Base-by-base conservation (phyloP, 2,888 invertebrate species). In the Caenorhabditis macrosperma region DNA sequence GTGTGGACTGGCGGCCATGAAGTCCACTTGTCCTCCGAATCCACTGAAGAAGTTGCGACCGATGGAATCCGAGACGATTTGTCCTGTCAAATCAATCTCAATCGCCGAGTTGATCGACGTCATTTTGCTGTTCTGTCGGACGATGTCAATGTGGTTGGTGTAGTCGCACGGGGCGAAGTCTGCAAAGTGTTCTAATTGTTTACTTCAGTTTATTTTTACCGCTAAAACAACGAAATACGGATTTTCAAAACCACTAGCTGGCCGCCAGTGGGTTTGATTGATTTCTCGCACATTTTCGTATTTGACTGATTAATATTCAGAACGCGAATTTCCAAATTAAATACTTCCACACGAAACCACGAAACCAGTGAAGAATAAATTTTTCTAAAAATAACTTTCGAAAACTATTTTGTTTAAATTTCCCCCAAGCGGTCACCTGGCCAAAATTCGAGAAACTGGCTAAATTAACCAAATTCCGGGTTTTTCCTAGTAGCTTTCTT, bases 71-170 rank as follows among this genome's bases (percentile, higher is more conserved):
- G 96, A 94, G 84, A 94, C 94, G 22, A 97, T 94, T 91, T 97
- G 97, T 0, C 97, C 97, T 0, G 96, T 96, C 60, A 97, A 92
- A 91, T 97, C 97, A 4, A 95, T 94, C 92, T 97, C 97, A 87
- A 97, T 95, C 91, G 95, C 95, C 0, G 96, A 96, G 92, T 97
- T 97, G 90, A 97, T 97, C 74, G 97, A 96, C 0, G 96, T 96
- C 94, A 97, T 96, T 86, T 66, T 59, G 33, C 57, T 67, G 66
- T 83, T 95, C 88, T 94, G 93, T 0, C 95, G 94, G 64, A 97
- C 94, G 72, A 83, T 69, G 59, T 83, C 83, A 17, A 74, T 75
- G 68, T 81, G 78, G 60, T 83, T 83, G 12, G 85, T 85, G 76
- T 77, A 85, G 46, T 77, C 82, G 41, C 82, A 82, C 6, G 79